Conservation (phyloP, 2,113 vertebrate genomes). For the Acrocephalus kingi region DNA sequence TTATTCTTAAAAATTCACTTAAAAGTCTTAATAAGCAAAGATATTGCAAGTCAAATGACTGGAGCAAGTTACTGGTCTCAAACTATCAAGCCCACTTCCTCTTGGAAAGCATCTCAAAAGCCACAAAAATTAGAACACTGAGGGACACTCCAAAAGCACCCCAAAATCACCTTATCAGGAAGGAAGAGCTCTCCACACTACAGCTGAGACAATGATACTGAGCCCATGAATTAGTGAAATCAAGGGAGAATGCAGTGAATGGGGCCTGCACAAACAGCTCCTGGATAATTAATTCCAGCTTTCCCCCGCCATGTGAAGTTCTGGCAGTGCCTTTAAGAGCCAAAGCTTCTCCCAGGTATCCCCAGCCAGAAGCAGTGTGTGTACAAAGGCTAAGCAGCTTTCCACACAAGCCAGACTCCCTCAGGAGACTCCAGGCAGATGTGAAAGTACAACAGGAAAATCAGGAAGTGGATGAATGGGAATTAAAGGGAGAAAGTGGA, state of each 20-base stretch:
- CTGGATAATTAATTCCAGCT: neutral
- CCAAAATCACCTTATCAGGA: neutral
- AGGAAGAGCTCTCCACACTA: neutral
- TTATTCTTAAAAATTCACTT: neutral
- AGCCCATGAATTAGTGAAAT: neutral
- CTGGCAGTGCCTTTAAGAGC: accelerated
- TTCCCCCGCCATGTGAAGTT: accelerated
- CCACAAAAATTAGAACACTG: neutral
- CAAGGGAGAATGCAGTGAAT: accelerated
- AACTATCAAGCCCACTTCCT: neutral
- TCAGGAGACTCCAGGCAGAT: neutral
- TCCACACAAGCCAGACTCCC: neutral
- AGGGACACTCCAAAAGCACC: neutral
- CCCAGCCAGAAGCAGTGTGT: neutral
- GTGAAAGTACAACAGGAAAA: neutral
- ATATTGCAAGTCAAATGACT: accelerated
- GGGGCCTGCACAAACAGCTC: neutral
- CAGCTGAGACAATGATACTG: accelerated
- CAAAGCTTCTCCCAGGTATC: neutral
- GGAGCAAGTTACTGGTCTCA: neutral
- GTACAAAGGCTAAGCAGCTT: neutral
- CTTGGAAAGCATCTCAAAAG: neutral
- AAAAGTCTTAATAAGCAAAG: neutral
- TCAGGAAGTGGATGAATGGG: neutral
- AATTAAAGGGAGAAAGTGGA: neutral